Conservation (phyloP, 2,113 vertebrate genomes). For the Melanerpes aurifrons region DNA sequence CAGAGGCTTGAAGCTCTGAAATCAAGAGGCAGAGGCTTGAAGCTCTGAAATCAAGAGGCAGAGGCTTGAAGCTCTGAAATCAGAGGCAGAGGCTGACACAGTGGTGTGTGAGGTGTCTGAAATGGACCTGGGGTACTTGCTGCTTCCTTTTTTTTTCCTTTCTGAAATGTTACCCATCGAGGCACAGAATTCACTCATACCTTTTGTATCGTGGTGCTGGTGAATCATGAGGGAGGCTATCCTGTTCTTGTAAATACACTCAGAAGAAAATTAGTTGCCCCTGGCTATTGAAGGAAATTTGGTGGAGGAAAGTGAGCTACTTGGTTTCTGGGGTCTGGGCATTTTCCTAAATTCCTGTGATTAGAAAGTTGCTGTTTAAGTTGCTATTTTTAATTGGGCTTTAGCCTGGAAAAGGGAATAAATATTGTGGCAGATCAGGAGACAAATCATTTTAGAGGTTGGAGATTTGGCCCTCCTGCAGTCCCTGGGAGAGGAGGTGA, state of each 20-base stretch:
- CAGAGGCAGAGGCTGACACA: neutral
- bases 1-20: too few species aligned
- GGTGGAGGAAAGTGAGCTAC: neutral
- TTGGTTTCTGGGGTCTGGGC: neutral
- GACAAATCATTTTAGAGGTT: neutral
- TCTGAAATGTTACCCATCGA: neutral
- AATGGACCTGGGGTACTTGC: neutral
- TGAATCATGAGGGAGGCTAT: conserved; percentile 11
- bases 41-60: neutral
- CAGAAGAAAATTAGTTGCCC: neutral
- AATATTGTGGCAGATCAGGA: neutral
- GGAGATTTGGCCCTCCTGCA: neutral
- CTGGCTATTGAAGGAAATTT: neutral
- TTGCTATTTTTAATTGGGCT: neutral
- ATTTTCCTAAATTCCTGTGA: neutral
- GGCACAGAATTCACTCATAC: neutral
- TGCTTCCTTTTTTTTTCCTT: neutral
- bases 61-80: neutral
- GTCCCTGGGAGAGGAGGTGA: accelerated
- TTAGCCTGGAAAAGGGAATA: neutral
- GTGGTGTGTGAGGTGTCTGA: too few species aligned
- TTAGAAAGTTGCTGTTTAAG: neutral
- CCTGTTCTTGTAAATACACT: neutral
- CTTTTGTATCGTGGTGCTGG: neutral
- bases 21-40: too few species aligned